Percentiles rank a stretch among this genome's conserved stretches.
Conservation (phyloP, 2,888 invertebrate species). For the Melipona bicolor region DNA sequence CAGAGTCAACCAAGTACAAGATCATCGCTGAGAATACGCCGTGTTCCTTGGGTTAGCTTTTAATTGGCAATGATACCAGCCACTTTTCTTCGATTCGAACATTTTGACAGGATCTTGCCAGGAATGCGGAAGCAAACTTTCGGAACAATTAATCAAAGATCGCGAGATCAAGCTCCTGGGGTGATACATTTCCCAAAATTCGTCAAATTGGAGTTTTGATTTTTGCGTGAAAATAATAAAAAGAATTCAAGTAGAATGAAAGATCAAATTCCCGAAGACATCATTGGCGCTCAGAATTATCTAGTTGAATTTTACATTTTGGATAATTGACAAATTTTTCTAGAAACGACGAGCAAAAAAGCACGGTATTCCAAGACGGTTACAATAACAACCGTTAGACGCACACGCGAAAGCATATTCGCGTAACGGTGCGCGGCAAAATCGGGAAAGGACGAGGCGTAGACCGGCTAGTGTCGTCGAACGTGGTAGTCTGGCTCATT, state of each 20-base stretch:
- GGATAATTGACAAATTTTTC: neutral
- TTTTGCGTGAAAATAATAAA: neutral
- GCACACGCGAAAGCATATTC: conserved; percentile 56
- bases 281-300: neutral
- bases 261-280: neutral
- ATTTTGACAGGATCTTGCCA: neutral
- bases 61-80: conserved; percentile 1
- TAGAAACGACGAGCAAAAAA: conserved; percentile 10
- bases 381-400: conserved; percentile 70
- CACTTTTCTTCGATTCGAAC: neutral
- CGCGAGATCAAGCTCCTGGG: neutral
- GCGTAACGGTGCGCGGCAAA: conserved; percentile 64
- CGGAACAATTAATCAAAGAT: neutral
- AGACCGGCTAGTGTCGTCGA: conserved; percentile 8
- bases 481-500: conserved; percentile 19
- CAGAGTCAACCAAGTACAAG: conserved; percentile 53
- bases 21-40: conserved; percentile 17
- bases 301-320: conserved; percentile 1
- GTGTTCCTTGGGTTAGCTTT: conserved; percentile 5
- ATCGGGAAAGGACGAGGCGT: conserved; percentile 44
- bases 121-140: neutral
- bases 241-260: fast-evolving
- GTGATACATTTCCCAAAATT: neutral
- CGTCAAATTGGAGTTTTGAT: neutral
- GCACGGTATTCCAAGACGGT: conserved; percentile 31